Base-by-base conservation (phyloP, 2,797 vertebrate genomes). In the Eremophila alpestris region DNA sequence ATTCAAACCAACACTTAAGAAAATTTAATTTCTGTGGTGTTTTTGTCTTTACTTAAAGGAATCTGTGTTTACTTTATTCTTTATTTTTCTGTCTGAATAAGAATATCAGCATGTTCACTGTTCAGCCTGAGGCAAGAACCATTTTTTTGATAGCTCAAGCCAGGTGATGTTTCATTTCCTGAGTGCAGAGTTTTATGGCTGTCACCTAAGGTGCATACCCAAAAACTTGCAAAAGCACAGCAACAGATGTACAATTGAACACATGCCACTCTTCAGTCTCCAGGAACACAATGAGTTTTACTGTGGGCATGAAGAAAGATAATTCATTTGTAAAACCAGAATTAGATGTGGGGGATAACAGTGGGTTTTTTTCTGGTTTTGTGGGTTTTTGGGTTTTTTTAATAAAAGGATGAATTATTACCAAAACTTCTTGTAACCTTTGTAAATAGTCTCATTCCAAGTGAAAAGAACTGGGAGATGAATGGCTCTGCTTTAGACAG, bases 221-320 rank as follows among this genome's bases (percentile, higher is more conserved):
- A 69, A 40, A 21, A 38, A 32, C 51, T 30, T 48, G n/a, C 34
- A 75, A 41, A 90, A 82, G 17, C 12, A 27, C 19, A 56, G 9
- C 9, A 26, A 13, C 4, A 6, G 8, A 6, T 23, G n/a, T 24
- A 19, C 11, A 48, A 34, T 1, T 4, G 8, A 40, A 45, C 2
- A 19, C 3, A 1, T 41, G 26, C 10, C 8, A 5, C 19, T 9
- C 20, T n/a, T 69, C 3, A 1, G 10, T 36, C 17, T 10, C 32
- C 45, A 55, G 46, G 4, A 81, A 6, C 11, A 32, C 27, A n/a
- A 10, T 2, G 10, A 65, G 5, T 32, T 7, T 69, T 73, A 32
- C 51, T 54, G 45, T 32, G 38, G 16, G 30, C 74, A 49, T 13
- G 13, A 26, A 64, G 40, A 21, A 79, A 83, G 17, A 32, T 8